A percentile compares a stretch with the other conserved stretches of the same genome.
These are phyloP conservation scores for Enteromius argenteus DNA, from an alignment of 2,797 vertebrate genomes.

Conservation along the genomic window DNA sequence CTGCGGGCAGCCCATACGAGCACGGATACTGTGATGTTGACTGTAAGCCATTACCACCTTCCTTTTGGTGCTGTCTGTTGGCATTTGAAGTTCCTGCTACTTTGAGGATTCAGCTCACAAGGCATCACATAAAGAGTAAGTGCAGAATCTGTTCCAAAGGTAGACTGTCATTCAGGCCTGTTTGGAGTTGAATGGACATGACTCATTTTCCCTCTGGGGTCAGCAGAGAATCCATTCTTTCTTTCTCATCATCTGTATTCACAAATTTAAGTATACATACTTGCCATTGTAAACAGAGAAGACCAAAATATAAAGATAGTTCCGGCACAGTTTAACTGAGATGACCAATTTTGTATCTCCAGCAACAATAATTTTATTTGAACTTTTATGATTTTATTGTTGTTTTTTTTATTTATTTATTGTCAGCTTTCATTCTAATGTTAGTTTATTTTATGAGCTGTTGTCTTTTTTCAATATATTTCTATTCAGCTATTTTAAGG, in stretches of 20 bases:
- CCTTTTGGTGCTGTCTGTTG: slow-evolving; percentile 1
- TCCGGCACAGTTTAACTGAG: background rate
- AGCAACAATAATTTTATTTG: background rate
- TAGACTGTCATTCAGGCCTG: slow-evolving; percentile 64
- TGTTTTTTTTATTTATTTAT: background rate
- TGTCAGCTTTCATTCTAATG: background rate
- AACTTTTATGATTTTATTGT: background rate
- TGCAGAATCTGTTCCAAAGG: slow-evolving; percentile 26
- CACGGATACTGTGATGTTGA: slow-evolving; percentile 9
- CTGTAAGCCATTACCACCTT: slow-evolving; percentile 42
- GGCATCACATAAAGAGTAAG: slow-evolving; percentile 21
- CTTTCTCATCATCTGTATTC: slow-evolving; percentile 9
- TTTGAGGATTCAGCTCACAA: slow-evolving; percentile 28
- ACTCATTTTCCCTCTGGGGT: slow-evolving; percentile 41
- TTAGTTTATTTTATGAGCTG: background rate
- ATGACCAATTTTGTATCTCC: background rate
- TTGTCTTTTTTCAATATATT: background rate
- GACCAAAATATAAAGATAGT: too few relatives aligned
- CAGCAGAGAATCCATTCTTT: slow-evolving; percentile 5
- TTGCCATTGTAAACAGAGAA: background rate
- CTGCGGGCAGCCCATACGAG: slow-evolving; percentile 12
- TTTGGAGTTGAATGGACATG: slow-evolving; percentile 58
- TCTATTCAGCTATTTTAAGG: background rate
- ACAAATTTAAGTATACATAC: background rate
- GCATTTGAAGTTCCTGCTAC: slow-evolving; percentile 36